These are phyloP conservation scores for Argyrosomus regius DNA, from an alignment of 2,797 vertebrate species.

Conservation along the genomic window DNA sequence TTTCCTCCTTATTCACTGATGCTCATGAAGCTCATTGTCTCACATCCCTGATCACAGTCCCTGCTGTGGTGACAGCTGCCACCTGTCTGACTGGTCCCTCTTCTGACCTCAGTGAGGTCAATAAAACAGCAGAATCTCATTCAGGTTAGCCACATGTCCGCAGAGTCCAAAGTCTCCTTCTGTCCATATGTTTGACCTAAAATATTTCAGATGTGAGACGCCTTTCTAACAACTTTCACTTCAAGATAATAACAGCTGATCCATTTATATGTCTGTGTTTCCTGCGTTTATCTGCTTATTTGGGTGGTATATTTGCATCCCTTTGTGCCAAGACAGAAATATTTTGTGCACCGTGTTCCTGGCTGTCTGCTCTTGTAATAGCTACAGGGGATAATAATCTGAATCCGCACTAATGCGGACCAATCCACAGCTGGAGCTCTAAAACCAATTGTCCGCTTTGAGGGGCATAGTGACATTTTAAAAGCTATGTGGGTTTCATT, in stretches of 20 bases:
- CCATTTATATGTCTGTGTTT: background rate
- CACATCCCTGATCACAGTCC: slow-evolving; percentile 39
- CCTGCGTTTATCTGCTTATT: background rate
- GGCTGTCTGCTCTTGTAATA: slow-evolving; percentile 14
- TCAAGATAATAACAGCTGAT: background rate
- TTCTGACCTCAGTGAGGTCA: slow-evolving; percentile 36
- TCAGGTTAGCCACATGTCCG: background rate
- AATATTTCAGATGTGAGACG: slow-evolving; percentile 1
- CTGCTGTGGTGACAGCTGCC: slow-evolving; percentile 58
- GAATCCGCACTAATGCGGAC: slow-evolving; percentile 24
- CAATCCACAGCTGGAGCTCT: slow-evolving; percentile 19
- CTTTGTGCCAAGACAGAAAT: slow-evolving; percentile 4
- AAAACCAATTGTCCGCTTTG: slow-evolving; percentile 21
- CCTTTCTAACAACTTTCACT: background rate
- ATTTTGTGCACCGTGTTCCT: background rate
- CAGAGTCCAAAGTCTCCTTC: background rate
- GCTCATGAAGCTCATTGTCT: slow-evolving; percentile 33
- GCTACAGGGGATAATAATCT: slow-evolving; percentile 27
- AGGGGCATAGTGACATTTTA: slow-evolving; percentile 21
- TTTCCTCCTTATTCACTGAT: slow-evolving; percentile 42
- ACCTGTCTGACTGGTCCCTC: slow-evolving; percentile 29
- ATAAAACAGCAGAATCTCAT: slow-evolving; percentile 27
- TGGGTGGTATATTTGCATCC: background rate
- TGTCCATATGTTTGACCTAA: slow-evolving; percentile 10
- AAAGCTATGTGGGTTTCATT: background rate